Base-by-base conservation (phyloP, 2,113 vertebrate species). In the Rallus limicola region DNA sequence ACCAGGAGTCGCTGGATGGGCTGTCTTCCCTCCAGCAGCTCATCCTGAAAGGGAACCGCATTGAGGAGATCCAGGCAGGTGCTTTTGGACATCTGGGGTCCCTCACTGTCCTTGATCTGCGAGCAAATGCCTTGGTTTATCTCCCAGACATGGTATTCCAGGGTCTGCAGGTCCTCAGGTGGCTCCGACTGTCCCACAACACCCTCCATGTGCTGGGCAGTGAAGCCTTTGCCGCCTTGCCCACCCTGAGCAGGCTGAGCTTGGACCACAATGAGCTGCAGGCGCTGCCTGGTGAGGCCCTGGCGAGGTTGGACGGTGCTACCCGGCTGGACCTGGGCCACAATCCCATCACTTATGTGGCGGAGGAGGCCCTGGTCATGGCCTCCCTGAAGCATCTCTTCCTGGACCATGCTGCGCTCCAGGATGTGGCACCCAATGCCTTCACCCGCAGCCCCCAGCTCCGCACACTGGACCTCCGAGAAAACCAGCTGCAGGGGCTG, bases 111-210 rank as follows among this genome's bases (percentile, higher is more conserved):
- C 98, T 99, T 1, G 98, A 99, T 53, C 93, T 99, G 55, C 98
- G 98, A 24, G 98, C 98, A 42, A 99, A 99, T 55, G 98, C 98
- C 70, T 97, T 99, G 52, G 99, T 99, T 86, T 99, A 99, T 93
- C 98, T 99, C 88, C 99, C 99, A 1, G 98, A 99, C 97, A 98
- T 99, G 99, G 98, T 98, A 59, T 99, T 99, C 97, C 99, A 99
- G 97, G 99, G 99, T 6, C 96, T 99, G 80, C 98, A 98, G 95
- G 98, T 98, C 89, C 97, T 98, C 55, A 98, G 98, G 88, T 98
- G 99, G 98, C 98, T 99, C 62, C 98, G 96, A 31, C 98, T 99
- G 44, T 98, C 99, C 59, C 98, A 99, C 96, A 99, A 99, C 2
- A 93, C 98, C n/a, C 98, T 99, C 63, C 99, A 99, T 10, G 98